Evolutionary conservation across 2,113 vertebrate genomes (phyloP).

Genomic region (Etia nguti): DNA sequence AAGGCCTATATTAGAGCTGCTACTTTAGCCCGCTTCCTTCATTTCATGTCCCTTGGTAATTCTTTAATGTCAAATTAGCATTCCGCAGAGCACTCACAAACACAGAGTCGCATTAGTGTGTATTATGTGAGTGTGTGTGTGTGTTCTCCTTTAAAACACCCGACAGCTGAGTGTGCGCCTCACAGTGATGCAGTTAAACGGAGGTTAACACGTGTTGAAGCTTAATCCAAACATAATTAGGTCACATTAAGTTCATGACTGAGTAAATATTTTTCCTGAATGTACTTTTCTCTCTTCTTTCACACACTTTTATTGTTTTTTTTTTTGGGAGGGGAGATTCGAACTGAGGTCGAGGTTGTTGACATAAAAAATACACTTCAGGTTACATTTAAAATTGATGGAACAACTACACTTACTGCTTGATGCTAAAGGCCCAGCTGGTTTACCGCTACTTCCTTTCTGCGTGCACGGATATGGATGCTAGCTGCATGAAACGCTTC

Average conservation of each 20-base stretch:
- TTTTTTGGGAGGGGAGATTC: neutral
- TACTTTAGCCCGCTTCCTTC: neutral
- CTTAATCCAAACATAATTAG: constrained; percentile 46
- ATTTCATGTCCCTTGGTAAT: neutral
- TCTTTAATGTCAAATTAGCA: neutral
- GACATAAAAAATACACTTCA: neutral
- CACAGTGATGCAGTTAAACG: constrained; percentile 27
- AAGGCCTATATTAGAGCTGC: neutral
- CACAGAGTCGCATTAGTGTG: neutral
- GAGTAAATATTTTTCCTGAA: constrained; percentile 9
- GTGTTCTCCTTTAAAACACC: constrained; percentile 7
- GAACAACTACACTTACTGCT: neutral
- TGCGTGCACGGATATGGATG: neutral
- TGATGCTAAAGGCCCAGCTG: neutral
- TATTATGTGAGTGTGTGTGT: neutral
- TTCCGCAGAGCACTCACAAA: neutral
- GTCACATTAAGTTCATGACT: constrained; percentile 37
- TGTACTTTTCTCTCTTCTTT: neutral
- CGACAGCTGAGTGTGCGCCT: constrained; percentile 15
- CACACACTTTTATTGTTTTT: neutral
- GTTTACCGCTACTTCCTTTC: neutral
- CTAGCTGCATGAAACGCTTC: neutral
- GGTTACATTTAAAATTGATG: constrained; percentile 47
- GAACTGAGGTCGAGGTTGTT: neutral
- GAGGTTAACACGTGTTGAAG: constrained; percentile 34